Percentiles rank a stretch among this genome's conserved stretches.
These are phyloP conservation scores for Caenorhabditis sp. DNA, from an alignment of 2,888 invertebrate species.

Conservation along the genomic window DNA sequence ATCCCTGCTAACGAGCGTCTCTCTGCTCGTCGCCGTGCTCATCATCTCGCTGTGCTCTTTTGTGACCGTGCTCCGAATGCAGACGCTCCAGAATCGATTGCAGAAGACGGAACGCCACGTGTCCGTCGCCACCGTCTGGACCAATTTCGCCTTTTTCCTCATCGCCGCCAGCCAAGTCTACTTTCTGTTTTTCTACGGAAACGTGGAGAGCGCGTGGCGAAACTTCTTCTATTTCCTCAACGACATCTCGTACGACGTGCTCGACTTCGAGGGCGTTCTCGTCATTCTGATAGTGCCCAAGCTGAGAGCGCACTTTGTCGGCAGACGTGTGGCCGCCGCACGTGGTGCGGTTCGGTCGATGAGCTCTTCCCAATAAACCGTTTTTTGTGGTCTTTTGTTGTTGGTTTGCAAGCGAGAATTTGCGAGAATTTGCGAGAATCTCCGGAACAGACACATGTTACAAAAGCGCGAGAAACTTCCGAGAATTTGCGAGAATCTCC, in stretches of 20 bases:
- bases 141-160: neutral
- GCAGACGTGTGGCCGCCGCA: neutral
- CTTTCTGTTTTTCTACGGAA: neutral
- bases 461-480: no score
- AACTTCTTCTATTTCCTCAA: neutral
- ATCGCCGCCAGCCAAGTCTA: neutral
- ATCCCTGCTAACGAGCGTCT: neutral
- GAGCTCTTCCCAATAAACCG: neutral
- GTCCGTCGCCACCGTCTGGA: conserved; percentile 23
- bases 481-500: no score
- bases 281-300: neutral
- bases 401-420: no score
- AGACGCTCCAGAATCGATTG: conserved; percentile 25
- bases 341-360: neutral
- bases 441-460: no score
- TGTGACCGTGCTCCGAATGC: conserved; percentile 20
- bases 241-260: conserved; percentile 22
- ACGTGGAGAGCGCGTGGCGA: neutral
- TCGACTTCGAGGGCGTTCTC: conserved; percentile 22
- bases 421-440: no score
- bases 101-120: conserved; percentile 5
- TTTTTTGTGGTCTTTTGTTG: no score
- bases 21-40: neutral
- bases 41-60: neutral
- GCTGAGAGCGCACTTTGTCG: neutral